Evolutionary conservation across 2,797 vertebrate species (phyloP), one percentile per base, ranked within the genome.

Genomic region (Aselliscus stoliczkanus): DNA sequence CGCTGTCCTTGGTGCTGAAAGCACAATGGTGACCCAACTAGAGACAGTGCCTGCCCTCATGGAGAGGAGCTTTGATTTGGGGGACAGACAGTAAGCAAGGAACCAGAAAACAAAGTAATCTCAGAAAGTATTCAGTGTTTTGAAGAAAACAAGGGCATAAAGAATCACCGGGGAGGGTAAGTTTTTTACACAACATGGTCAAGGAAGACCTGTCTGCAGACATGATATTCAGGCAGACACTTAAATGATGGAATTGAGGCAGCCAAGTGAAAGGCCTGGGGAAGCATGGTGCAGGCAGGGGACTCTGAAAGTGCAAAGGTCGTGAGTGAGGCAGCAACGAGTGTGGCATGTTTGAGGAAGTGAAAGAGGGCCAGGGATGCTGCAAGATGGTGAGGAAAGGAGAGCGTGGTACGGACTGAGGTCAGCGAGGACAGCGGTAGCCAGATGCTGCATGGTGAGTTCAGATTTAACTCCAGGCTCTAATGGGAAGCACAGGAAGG

Each of bases 1-100:
- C 3, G 76, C 92, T 81, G 73, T 75, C 73, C 81, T 34, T 75
- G 75, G 95, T 31, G 65, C 50, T 79, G 72, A 67, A 79, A 67
- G 56, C 5, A 44, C 20, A 54, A 54, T 1, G 11, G 23, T 5
- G 13, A 0, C 39, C 72, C 56, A n/a, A 20, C 21, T 4, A 29
- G 72, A 72, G 13, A 12, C 2, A 20, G 50, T 2, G 27, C 34
- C 84, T n/a, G 29, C 18, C 73, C 18, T 79, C 58, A 39, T 2
- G 12, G 56, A 92, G 17, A 83, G 29, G 14, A 52, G 47, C 4
- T 86, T 60, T 69, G n/a, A 62, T 12, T 23, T 37, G 52, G 42
- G 50, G 50, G 25, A 85, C 7, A 79, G 82, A 47, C 12, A 23
- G 34, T 52, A 62, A 81, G 23, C 34, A 85, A 73, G 34, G n/a